Conservation (phyloP, 2,113 vertebrate species). For the Nibea albiflora region DNA sequence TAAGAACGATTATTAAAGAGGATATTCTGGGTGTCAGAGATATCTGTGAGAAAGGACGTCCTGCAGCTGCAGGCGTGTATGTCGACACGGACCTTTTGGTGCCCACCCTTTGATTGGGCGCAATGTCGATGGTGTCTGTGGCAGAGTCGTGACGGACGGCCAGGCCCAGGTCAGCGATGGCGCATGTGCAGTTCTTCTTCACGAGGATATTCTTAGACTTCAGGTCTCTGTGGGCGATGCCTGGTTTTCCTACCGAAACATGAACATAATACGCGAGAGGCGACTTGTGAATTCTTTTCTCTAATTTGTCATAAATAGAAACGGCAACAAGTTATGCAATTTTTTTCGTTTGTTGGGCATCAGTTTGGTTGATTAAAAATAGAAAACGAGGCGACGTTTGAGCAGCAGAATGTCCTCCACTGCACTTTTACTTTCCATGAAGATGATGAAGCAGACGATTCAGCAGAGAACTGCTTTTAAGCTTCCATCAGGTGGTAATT, state of each 20-base stretch:
- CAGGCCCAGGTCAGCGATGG: conserved; percentile 95
- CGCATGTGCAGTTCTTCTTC: conserved; percentile 96
- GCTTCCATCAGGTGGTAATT: not conserved
- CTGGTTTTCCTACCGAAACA: conserved; percentile 89
- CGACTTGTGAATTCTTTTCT: not conserved
- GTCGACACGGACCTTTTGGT: conserved; percentile 89
- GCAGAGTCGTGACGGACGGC: conserved; percentile 94
- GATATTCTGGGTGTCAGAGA: conserved; percentile 1
- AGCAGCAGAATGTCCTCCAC: not conserved
- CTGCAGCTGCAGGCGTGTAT: not conserved
- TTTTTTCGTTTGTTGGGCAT: not conserved
- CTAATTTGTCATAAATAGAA: not conserved
- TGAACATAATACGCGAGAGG: not conserved
- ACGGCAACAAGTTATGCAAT: not conserved
- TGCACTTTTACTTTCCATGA: not conserved
- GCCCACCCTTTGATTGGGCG: conserved; percentile 95
- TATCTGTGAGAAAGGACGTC: conserved; percentile 16
- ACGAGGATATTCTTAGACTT: conserved; percentile 98
- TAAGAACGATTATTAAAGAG: conserved; percentile 4
- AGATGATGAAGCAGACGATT: not conserved
- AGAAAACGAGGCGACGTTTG: not conserved
- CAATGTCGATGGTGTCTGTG: conserved; percentile 95
- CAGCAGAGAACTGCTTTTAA: not conserved
- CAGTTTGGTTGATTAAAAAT: conserved; percentile 13
- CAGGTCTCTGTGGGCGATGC: conserved; percentile 95